Percentiles rank a stretch among this genome's conserved stretches.
Conservation (phyloP, 1,140 invertebrate species). For the Idris sp. region DNA sequence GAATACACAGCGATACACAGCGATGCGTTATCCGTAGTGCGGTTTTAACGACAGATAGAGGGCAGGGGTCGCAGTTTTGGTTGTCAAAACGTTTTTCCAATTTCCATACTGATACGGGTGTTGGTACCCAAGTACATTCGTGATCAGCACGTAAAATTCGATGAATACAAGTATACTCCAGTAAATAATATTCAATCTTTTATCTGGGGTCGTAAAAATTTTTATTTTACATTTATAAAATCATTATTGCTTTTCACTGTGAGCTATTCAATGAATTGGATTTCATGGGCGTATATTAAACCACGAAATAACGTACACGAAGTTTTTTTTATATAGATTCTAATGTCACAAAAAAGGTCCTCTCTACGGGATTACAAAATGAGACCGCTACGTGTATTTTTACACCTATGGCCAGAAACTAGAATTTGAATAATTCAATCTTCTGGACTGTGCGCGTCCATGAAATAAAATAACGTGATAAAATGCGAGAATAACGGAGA, state of each 20-base stretch:
- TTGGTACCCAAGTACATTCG: slow-evolving; percentile 16
- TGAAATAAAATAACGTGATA: slow-evolving; percentile 54
- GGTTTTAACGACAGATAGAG: slow-evolving; percentile 45
- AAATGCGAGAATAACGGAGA: slow-evolving; percentile 46
- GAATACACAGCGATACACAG: slow-evolving; percentile 48
- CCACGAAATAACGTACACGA: slow-evolving; percentile 3
- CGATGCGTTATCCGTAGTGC: slow-evolving; percentile 44
- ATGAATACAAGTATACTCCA: slow-evolving; percentile 32
- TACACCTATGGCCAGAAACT: slow-evolving; percentile 9
- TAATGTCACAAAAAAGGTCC: slow-evolving; percentile 44
- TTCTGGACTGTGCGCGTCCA: slow-evolving; percentile 20
- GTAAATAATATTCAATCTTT: no score
- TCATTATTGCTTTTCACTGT: no score
- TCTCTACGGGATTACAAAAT: slow-evolving; percentile 35
- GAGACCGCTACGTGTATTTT: slow-evolving; percentile 26
- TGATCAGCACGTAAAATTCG: slow-evolving; percentile 42
- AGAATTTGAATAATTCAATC: slow-evolving; percentile 56
- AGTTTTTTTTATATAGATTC: no score
- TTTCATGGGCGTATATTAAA: slow-evolving; percentile 21
- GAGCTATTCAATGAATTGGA: slow-evolving; percentile 22
- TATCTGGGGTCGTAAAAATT: no score
- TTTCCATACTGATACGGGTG: slow-evolving; percentile 45
- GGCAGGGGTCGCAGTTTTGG: slow-evolving; percentile 37
- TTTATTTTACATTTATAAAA: no score
- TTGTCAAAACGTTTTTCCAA: slow-evolving; percentile 58